phyloP scores from a whole-genome alignment of 2,888 invertebrate genomes.

The Lepeophtheirus nordmannii region DNA sequence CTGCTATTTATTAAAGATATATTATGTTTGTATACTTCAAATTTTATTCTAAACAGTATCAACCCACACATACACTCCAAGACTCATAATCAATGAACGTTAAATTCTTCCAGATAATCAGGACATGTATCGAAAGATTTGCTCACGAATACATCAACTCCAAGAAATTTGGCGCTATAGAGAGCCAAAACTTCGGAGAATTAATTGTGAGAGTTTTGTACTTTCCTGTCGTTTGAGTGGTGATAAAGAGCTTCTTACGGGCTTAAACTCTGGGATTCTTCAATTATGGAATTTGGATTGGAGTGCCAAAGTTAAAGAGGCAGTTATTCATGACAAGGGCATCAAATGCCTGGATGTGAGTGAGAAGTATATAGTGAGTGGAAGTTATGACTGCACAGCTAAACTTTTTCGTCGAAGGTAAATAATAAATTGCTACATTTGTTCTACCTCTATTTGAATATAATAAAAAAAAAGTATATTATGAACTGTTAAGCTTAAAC shows the following conservation, averaged over 20 bases:
- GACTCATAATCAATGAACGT: too few species aligned
- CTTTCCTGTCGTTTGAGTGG: background rate
- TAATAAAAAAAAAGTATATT: too few species aligned
- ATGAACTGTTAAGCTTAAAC: too few species aligned
- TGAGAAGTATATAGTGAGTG: conserved; percentile 26
- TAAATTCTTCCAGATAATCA: background rate
- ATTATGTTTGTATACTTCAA: too few species aligned
- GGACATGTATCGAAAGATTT: conserved; percentile 18
- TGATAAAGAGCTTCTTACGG: conserved; percentile 4
- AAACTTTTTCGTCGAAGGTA: conserved; percentile 24
- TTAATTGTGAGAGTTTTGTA: conserved; percentile 19
- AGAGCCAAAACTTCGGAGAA: background rate
- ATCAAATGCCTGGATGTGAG: conserved; percentile 18
- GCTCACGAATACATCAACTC: conserved; percentile 10
- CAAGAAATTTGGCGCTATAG: conserved; percentile 14
- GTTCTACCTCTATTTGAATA: too few species aligned
- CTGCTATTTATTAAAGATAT: too few species aligned
- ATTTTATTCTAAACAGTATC: too few species aligned
- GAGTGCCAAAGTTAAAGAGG: background rate
- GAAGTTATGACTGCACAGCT: conserved; percentile 27
- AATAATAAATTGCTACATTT: background rate
- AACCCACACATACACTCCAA: too few species aligned
- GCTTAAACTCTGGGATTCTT: conserved; percentile 9
- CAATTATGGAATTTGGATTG: conserved; percentile 17
- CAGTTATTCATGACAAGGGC: conserved; percentile 19